Conservation (phyloP, 2,113 vertebrate species). For the Gymnogyps californianus region DNA sequence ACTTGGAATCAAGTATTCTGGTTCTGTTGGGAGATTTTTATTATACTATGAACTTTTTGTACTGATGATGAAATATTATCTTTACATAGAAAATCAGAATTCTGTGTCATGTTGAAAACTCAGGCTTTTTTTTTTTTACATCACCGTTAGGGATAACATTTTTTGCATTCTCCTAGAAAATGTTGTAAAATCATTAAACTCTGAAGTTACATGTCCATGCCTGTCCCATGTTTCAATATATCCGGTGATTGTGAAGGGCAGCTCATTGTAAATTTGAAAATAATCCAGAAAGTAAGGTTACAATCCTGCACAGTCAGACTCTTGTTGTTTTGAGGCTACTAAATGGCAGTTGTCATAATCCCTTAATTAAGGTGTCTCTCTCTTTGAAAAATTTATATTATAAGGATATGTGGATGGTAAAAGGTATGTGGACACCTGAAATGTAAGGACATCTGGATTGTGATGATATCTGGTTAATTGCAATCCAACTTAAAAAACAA, state of each 20-base stretch:
- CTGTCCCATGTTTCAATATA: not conserved
- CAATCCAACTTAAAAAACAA: not conserved
- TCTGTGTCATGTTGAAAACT: not conserved
- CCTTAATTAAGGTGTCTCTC: not conserved
- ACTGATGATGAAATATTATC: not conserved
- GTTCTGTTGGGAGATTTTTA: not conserved
- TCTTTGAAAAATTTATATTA: not conserved
- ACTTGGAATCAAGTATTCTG: not conserved
- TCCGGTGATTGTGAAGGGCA: not conserved
- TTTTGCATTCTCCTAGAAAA: not conserved
- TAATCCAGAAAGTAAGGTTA: not conserved
- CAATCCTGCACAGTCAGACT: not conserved
- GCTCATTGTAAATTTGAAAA: not conserved
- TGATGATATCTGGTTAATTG: not conserved
- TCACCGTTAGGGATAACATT: fast-evolving
- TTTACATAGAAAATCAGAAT: not conserved
- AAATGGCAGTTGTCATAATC: not conserved
- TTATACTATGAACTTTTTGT: not conserved
- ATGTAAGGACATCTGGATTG: not conserved
- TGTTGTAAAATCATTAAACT: not conserved
- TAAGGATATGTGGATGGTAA: not conserved
- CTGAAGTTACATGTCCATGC: not conserved
- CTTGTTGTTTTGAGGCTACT: not conserved
- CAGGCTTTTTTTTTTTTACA: too few species aligned
- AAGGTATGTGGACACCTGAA: not conserved